Evolutionary conservation across 2,113 vertebrate species (phyloP).

Genomic region (Oenanthe oenanthe): DNA sequence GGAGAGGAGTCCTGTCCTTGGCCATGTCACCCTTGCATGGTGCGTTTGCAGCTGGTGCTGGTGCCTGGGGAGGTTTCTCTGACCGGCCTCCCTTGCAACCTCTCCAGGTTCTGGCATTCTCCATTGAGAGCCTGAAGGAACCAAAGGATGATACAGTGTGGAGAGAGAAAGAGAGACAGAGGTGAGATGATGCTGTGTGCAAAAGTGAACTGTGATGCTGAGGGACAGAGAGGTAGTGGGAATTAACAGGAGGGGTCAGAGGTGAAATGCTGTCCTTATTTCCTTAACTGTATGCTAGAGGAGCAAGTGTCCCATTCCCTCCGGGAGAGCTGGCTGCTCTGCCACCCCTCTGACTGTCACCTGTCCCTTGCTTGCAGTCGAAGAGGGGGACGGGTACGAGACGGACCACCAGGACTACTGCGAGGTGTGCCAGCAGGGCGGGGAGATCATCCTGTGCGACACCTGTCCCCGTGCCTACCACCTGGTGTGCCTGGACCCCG

Average conservation of each 20-base stretch:
- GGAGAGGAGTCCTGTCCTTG: slow-evolving; percentile 45
- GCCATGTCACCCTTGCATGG: slow-evolving; percentile 62
- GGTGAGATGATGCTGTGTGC: slow-evolving; percentile 72
- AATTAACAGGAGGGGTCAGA: slow-evolving; percentile 27
- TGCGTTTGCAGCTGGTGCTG: slow-evolving; percentile 54
- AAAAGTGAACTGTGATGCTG: slow-evolving; percentile 61
- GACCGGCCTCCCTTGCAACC: slow-evolving; percentile 72
- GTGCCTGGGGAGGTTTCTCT: slow-evolving; percentile 68
- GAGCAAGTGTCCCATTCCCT: not conserved
- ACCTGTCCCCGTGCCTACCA: slow-evolving; percentile 96
- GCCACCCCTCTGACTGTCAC: not conserved
- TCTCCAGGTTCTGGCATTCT: slow-evolving; percentile 75
- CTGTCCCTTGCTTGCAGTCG: slow-evolving; percentile 74
- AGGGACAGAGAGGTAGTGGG: slow-evolving; percentile 70
- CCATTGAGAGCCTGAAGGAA: slow-evolving; percentile 74
- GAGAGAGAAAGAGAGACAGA: slow-evolving; percentile 73
- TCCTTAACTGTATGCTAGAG: not conserved
- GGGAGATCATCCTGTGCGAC: slow-evolving; percentile 97
- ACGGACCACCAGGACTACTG: slow-evolving; percentile 99
- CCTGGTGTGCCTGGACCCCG: slow-evolving; percentile 95
- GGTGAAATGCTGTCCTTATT: not conserved
- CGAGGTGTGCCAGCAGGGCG: slow-evolving; percentile 97
- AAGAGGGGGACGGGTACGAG: slow-evolving; percentile 96
- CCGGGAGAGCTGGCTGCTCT: not conserved
- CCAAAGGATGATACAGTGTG: slow-evolving; percentile 74